Evolutionary conservation across 2,797 vertebrate species (phyloP).

Genomic region (Oreochromis grahami): DNA sequence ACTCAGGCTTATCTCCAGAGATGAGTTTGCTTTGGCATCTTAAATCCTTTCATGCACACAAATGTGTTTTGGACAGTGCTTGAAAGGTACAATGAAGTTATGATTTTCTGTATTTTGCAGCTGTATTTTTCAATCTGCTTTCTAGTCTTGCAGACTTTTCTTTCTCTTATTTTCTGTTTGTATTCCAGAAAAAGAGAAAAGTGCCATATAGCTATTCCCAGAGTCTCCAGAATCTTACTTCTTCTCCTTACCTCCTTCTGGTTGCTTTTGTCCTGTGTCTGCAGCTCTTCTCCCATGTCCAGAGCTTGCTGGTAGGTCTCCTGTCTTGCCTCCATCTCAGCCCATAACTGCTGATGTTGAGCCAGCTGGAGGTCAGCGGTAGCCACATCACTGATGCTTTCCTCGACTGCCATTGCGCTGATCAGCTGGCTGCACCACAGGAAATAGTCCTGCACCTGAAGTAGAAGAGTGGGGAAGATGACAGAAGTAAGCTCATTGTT

Average conservation of each 20-base stretch:
- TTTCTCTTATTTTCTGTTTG: background rate
- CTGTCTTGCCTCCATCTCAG: conserved; percentile 79
- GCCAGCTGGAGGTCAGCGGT: conserved; percentile 74
- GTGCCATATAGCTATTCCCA: background rate
- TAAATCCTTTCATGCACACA: background rate
- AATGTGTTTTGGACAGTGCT: background rate
- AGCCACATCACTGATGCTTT: conserved; percentile 76
- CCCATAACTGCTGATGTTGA: conserved; percentile 81
- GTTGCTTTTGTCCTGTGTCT: conserved; percentile 51
- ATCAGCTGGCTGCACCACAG: conserved; percentile 80
- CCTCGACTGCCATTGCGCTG: conserved; percentile 77
- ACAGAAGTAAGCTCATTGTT: background rate
- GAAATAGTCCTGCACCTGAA: conserved; percentile 80
- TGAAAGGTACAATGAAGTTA: background rate
- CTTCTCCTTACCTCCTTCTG: conserved; percentile 71
- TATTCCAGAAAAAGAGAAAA: background rate
- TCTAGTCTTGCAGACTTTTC: background rate
- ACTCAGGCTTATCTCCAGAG: background rate
- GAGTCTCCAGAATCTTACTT: no score
- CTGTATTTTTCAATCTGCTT: background rate
- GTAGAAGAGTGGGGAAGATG: background rate
- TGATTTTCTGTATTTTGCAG: background rate
- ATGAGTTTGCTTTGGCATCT: background rate
- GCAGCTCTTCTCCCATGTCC: conserved; percentile 75
- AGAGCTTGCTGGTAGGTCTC: conserved; percentile 68